Percentiles rank a stretch among this genome's conserved stretches.
Evolutionary conservation across 2,113 vertebrate genomes (phyloP).

Genomic region (Otocyon megalotis): DNA sequence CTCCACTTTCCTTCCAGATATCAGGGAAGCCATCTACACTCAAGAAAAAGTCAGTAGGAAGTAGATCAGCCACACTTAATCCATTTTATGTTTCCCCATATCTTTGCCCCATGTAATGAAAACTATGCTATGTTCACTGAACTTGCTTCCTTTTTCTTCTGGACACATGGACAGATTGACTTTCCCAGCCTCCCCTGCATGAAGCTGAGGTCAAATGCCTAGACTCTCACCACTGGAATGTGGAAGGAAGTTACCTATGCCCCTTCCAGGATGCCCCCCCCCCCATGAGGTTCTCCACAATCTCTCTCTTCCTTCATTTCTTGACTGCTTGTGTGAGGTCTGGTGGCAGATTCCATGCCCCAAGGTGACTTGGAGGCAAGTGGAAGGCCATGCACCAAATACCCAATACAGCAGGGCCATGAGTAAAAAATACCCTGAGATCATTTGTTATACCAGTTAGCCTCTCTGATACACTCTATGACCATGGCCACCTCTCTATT

Average conservation of each 20-base stretch:
- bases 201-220: background rate
- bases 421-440: background rate
- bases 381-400: background rate
- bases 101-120: background rate
- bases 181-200: background rate
- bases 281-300: background rate
- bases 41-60: conserved; percentile 4
- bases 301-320: background rate
- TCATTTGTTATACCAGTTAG: background rate
- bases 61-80: background rate
- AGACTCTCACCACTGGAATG: background rate
- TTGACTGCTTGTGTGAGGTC: background rate
- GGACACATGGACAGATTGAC: background rate
- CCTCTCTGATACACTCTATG: background rate
- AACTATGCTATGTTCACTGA: no score
- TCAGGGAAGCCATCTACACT: background rate
- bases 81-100: background rate
- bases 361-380: background rate
- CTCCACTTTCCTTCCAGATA: background rate
- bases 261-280: background rate
- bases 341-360: background rate
- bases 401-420: no score
- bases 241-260: background rate
- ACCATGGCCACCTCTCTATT: background rate
- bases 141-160: background rate